Evolutionary conservation across 2,888 invertebrate genomes (phyloP), one percentile per base, ranked within the genome.

Genomic region (Lycia hirtaria): DNA sequence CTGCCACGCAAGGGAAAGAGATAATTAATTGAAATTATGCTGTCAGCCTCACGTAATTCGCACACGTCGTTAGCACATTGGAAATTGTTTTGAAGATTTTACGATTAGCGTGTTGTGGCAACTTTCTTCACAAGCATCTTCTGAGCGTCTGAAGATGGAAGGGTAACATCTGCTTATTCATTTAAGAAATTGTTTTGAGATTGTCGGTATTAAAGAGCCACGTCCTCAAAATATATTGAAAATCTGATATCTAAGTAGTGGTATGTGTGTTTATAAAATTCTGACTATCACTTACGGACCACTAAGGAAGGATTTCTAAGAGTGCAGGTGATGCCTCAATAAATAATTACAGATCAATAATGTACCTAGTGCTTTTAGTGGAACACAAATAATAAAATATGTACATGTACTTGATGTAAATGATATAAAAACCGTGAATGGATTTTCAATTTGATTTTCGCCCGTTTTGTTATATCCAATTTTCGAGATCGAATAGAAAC

Each of bases 11-110:
- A 75, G 79, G 73, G 79, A 78, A 79, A 78, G 77, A 79, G 76
- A 83, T 86, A 85, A 87, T 86, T 88, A 88, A 88, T 88, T 88
- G 78, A 84, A 84, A 84, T 83, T 81, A 81, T 74, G 72, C 80
- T 78, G 81, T 78, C 83, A 82, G 68, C 68, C 71, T 78, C 70
- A 73, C 63, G 70, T 73, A 76, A 74, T 74, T 70, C 68, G 70
- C 68, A 69, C 65, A 68, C 64, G 69, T 71, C 68, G 62, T 68
- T 65, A 67, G 56, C 59, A 74, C 61, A 68, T 62, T 56, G 64
- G 58, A 64, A 60, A 56, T 58, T 58, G 57, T 58, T 64, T 57
- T 53, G 51, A 62, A 62, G 60, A 62, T 49, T 56, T 53, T 41
- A 41, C 38, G 28, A 56, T 62, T 50, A 50, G 17, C 32, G 28